Conservation (phyloP, 2,113 vertebrate species). For the Cyanistes caeruleus region DNA sequence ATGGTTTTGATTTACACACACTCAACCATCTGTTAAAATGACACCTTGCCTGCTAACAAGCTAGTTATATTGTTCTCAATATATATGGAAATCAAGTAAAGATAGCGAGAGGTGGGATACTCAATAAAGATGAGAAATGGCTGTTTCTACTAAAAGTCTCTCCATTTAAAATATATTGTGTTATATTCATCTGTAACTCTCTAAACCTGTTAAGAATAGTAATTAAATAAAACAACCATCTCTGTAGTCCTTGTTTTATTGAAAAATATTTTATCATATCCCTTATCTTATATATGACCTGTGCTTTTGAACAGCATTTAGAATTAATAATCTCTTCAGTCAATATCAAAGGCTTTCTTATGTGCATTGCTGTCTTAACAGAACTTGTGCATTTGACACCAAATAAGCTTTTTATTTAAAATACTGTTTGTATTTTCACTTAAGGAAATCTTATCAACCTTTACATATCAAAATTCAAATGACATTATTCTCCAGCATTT, state of each 20-base stretch:
- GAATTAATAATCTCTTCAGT: background rate
- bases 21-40: constrained; percentile 63
- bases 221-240: background rate
- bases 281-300: background rate
- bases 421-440: background rate
- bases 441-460: background rate
- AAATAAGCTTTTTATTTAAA: background rate
- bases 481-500: background rate
- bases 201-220: background rate
- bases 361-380: background rate
- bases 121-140: background rate
- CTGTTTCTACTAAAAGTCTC: background rate
- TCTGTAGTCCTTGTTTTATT: background rate
- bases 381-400: background rate
- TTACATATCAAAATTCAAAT: background rate
- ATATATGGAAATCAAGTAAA: constrained; percentile 13
- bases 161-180: background rate
- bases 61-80: background rate
- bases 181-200: background rate
- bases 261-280: background rate
- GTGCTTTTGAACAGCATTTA: background rate
- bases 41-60: constrained; percentile 37
- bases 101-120: background rate
- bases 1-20: constrained; percentile 47
- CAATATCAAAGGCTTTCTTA: background rate